Conservation (phyloP, 2,797 vertebrate genomes). For the Spea hammondii region DNA sequence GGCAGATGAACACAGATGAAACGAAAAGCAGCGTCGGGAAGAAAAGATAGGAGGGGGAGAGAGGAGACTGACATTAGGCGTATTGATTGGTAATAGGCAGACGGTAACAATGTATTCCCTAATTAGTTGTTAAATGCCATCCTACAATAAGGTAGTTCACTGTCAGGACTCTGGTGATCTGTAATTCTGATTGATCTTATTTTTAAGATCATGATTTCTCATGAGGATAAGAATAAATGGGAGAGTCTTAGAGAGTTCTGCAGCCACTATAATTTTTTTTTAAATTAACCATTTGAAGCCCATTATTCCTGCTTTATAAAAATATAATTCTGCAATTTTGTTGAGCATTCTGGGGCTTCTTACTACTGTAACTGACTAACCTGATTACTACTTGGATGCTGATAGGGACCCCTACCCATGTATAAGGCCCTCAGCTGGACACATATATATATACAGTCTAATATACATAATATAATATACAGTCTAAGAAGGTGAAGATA, state of each 20-base stretch:
- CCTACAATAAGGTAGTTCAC: slow-evolving; percentile 53
- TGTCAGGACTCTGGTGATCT: slow-evolving; percentile 49
- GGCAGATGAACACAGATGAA: slow-evolving; percentile 33
- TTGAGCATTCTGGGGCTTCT: no score
- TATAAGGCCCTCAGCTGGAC: no score
- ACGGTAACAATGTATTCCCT: slow-evolving; percentile 59
- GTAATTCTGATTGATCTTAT: slow-evolving; percentile 54
- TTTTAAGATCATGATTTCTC: slow-evolving; percentile 53
- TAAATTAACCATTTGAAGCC: no score
- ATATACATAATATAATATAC: no score
- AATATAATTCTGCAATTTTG: no score
- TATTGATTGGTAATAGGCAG: slow-evolving; percentile 53
- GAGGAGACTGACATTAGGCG: slow-evolving; percentile 47
- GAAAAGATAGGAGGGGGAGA: neutral
- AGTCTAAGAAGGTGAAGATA: no score
- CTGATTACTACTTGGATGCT: no score
- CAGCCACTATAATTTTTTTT: slow-evolving; percentile 10
- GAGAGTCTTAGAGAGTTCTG: slow-evolving; percentile 32
- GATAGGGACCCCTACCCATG: no score
- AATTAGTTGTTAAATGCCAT: slow-evolving; percentile 65
- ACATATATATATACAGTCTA: no score
- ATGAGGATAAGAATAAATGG: slow-evolving; percentile 41
- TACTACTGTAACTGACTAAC: no score
- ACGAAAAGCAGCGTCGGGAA: slow-evolving; percentile 3
- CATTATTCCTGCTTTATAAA: no score